phyloP scores from a whole-genome alignment of 2,113 vertebrate genomes.

The Centropristis striata region DNA sequence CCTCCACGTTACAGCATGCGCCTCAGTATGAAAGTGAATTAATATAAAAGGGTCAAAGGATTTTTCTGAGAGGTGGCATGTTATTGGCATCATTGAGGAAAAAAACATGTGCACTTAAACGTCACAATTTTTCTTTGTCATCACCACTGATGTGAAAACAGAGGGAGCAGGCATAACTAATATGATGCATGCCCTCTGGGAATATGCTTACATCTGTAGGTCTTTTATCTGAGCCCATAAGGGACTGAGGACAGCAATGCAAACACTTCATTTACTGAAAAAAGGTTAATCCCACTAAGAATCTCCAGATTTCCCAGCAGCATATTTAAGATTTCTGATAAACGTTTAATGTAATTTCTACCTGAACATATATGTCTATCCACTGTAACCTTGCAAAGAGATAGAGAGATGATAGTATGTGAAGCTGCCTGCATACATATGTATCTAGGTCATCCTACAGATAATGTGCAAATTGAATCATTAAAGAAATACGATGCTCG shows the following conservation, averaged over 20 bases:
- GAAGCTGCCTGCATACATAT: slow-evolving; percentile 57
- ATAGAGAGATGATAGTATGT: slow-evolving; percentile 69
- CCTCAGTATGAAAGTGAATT: slow-evolving; percentile 15
- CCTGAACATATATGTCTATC: neutral
- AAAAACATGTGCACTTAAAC: neutral
- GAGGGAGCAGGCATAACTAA: slow-evolving; percentile 50
- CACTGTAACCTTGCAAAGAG: slow-evolving; percentile 19
- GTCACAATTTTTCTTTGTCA: slow-evolving; percentile 3
- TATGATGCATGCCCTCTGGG: slow-evolving; percentile 49
- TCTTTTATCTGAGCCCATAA: slow-evolving; percentile 46
- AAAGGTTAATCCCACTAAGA: neutral
- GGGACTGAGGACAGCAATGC: neutral
- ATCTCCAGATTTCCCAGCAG: neutral
- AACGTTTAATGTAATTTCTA: neutral
- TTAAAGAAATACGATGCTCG: slow-evolving; percentile 60
- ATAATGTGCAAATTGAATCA: slow-evolving; percentile 73
- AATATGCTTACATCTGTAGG: slow-evolving; percentile 50
- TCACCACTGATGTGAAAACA: slow-evolving; percentile 59
- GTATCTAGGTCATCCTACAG: slow-evolving; percentile 77
- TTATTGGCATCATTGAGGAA: slow-evolving; percentile 34
- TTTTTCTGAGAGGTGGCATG: slow-evolving; percentile 12
- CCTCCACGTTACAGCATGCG: neutral
- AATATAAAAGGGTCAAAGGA: slow-evolving; percentile 18
- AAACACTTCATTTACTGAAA: neutral
- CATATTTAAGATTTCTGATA: neutral